Evolutionary conservation across 2,797 vertebrate genomes (phyloP).

Genomic region (Protonibea diacanthus): DNA sequence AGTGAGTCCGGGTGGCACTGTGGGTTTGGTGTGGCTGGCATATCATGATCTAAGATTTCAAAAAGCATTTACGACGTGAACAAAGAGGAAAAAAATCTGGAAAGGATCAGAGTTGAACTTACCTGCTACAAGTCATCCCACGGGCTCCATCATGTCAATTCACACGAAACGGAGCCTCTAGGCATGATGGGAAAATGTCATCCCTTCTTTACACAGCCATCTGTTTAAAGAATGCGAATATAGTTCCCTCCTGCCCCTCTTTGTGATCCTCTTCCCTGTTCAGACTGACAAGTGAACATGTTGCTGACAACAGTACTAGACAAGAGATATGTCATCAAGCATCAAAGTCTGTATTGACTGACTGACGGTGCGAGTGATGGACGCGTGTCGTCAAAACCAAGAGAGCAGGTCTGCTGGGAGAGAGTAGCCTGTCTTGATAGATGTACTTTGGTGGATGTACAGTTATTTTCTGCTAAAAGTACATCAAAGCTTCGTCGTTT

Average conservation of each 20-base stretch:
- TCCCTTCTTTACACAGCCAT: conserved; percentile 63
- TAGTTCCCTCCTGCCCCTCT: conserved; percentile 52
- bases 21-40: neutral
- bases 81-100: conserved; percentile 39
- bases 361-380: conserved; percentile 59
- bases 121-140: conserved; percentile 69
- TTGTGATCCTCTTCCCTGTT: conserved; percentile 61
- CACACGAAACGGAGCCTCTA: conserved; percentile 51
- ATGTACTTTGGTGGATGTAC: conserved; percentile 31
- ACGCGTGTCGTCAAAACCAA: conserved; percentile 30
- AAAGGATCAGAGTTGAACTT: conserved; percentile 60
- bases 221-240: conserved; percentile 72
- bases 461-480: conserved; percentile 42
- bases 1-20: neutral
- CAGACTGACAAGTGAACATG: conserved; percentile 68
- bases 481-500: conserved; percentile 56
- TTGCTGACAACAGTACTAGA: conserved; percentile 66
- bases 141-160: conserved; percentile 64
- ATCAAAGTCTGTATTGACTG: conserved; percentile 55
- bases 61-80: conserved; percentile 29
- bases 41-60: conserved; percentile 2
- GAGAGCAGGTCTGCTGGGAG: conserved; percentile 36
- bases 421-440: conserved; percentile 33
- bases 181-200: conserved; percentile 72
- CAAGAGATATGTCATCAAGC: conserved; percentile 70